Conservation (phyloP, 2,888 invertebrate species). For the Aproaerema taeniolella region DNA sequence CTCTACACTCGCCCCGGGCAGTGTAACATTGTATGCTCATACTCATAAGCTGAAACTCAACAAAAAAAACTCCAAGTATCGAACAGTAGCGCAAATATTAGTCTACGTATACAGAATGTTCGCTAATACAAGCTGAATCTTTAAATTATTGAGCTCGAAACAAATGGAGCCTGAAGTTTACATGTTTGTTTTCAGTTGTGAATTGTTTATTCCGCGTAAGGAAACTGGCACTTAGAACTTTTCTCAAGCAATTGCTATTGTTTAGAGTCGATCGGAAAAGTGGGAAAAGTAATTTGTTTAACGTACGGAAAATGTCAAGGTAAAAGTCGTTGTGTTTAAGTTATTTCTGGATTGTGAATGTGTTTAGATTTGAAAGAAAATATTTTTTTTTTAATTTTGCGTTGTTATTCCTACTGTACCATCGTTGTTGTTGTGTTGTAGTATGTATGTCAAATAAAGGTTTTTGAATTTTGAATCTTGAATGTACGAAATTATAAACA, state of each 20-base stretch:
- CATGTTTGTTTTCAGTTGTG: slow-evolving; percentile 36
- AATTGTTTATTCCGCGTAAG: slow-evolving; percentile 28
- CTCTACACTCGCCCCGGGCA: too few relatives aligned
- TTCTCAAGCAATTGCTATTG: slow-evolving; percentile 9
- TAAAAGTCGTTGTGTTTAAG: neutral
- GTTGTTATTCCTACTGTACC: too few relatives aligned
- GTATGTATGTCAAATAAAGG: too few relatives aligned
- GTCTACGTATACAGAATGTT: slow-evolving; percentile 34
- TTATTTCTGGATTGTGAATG: too few relatives aligned
- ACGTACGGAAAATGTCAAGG: neutral
- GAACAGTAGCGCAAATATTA: slow-evolving; percentile 46
- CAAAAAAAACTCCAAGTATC: too few relatives aligned
- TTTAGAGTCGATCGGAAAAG: slow-evolving; percentile 19
- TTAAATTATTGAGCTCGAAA: slow-evolving; percentile 34
- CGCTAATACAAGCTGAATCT: slow-evolving; percentile 35
- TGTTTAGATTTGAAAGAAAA: too few relatives aligned
- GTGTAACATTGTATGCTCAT: too few relatives aligned
- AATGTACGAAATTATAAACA: too few relatives aligned
- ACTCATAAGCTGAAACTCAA: too few relatives aligned
- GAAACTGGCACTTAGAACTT: slow-evolving; percentile 14
- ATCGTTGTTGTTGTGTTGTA: too few relatives aligned
- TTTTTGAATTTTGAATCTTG: too few relatives aligned
- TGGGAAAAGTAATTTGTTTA: slow-evolving; percentile 4
- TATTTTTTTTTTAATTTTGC: too few relatives aligned
- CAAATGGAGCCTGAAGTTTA: slow-evolving; percentile 32